These are phyloP conservation scores for Drosophila erecta DNA, from an alignment of 1,140 invertebrate species.

Conservation along the genomic window DNA sequence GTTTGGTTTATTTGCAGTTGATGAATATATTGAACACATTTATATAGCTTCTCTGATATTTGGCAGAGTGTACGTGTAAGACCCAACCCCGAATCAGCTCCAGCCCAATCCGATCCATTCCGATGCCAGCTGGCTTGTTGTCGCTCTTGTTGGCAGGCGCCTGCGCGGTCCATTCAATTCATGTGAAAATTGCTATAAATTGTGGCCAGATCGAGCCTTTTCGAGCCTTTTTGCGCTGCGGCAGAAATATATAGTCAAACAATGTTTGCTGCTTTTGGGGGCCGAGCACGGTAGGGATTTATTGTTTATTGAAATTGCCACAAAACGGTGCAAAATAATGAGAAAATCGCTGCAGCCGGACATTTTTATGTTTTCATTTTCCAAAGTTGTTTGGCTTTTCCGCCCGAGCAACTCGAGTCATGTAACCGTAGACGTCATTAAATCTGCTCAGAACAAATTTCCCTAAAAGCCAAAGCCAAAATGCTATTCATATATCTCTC, in stretches of 20 bases:
- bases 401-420: constrained; percentile 48
- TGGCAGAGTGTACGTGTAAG: constrained; percentile 10
- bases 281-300: constrained; percentile 68
- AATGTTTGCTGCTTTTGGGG: constrained; percentile 26
- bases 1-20: not conserved
- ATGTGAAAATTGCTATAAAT: constrained; percentile 81
- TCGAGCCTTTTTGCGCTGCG: constrained; percentile 13
- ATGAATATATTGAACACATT: too few relatives aligned
- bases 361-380: constrained; percentile 83
- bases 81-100: constrained; percentile 23
- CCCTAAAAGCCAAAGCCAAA: constrained; percentile 48
- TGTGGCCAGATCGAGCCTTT: constrained; percentile 50
- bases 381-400: constrained; percentile 76
- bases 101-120: constrained; percentile 5
- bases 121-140: constrained; percentile 38
- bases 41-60: not conserved
- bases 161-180: constrained; percentile 65
- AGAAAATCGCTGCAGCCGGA: constrained; percentile 75
- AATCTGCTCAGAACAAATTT: constrained; percentile 50
- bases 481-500: constrained; percentile 15
- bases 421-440: constrained; percentile 73
- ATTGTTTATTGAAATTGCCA: constrained; percentile 83
- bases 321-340: constrained; percentile 83
- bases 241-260: constrained; percentile 45
- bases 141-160: constrained; percentile 68